Evolutionary conservation across 2,113 vertebrate genomes (phyloP), one percentile per base, ranked within the genome.

Genomic region (Electrona antarctica): DNA sequence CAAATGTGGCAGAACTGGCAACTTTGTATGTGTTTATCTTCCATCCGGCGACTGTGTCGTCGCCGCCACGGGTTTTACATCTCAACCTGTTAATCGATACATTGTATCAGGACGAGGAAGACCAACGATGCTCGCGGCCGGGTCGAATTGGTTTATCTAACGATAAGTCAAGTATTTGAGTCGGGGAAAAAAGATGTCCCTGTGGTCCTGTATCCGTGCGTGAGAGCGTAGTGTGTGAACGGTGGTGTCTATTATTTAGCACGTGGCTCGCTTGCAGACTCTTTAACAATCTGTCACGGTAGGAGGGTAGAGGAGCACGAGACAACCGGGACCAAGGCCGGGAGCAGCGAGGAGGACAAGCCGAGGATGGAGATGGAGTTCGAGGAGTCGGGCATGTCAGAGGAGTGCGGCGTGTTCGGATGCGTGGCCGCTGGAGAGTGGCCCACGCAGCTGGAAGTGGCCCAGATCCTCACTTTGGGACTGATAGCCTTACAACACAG

Each of bases 381-480:
- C 48, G 96, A 98, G 78, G 96, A 94, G 86, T 89, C 81, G 67
- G 97, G 97, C 3, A 95, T 98, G 80, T 89, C 95, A 9, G 97
- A 99, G 73, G 97, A 97, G 68, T 98, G 97, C 84, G 97, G 97
- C 28, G 96, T 98, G 28, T 98, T 99, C 87, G 97, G 97, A 7
- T 99, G 97, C 71, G 95, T 99, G 62, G 94, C 97, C 6, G 92
- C 95, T 0, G 96, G 96, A 71, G 90, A 92, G n/a, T 99, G 97
- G 97, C 96, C 97, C 88, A 95, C 96, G 0, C 95, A 98, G 88
- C 92, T 99, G 51, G 96, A 99, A 73, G 97, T 99, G 77, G 95
- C 96, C 0, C 96, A 99, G 82, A 94, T 99, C 9, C 75, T 99
- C 78, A 95, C 95, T 0, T 83, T 98, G 86, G 97, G 97, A n/a